Evolutionary conservation across 2,888 invertebrate species (phyloP).

Genomic region (Mythimna loreyi): DNA sequence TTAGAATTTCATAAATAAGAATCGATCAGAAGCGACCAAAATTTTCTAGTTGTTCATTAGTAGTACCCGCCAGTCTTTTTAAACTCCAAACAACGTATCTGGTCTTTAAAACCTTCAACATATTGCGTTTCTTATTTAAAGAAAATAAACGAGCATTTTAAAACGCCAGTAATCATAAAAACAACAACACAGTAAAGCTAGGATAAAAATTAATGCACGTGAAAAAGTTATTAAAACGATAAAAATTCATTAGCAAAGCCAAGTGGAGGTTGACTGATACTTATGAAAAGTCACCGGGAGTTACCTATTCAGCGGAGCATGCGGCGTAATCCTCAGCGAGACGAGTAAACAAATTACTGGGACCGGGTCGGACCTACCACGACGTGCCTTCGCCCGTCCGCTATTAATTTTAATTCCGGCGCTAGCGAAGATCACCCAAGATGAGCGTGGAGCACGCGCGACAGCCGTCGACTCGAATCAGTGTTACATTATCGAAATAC

Average conservation of each 20-base stretch:
- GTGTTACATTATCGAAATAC: constrained; percentile 58
- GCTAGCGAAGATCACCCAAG: constrained; percentile 85
- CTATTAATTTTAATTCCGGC: constrained; percentile 90
- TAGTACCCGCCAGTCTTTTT: background rate
- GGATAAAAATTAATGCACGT: constrained; percentile 27
- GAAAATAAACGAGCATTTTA: constrained; percentile 2
- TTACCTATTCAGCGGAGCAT: constrained; percentile 88
- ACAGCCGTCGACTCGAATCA: constrained; percentile 63
- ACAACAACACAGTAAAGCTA: constrained; percentile 11
- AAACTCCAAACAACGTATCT: background rate
- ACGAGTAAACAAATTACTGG: constrained; percentile 90
- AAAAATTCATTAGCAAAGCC: constrained; percentile 62
- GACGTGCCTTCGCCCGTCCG: constrained; percentile 80
- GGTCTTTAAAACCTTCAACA: constrained; percentile 1
- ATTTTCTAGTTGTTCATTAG: background rate
- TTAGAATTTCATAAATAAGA: background rate
- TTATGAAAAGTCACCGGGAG: constrained; percentile 82
- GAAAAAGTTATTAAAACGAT: constrained; percentile 56
- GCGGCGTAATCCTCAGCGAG: constrained; percentile 88
- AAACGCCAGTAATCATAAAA: constrained; percentile 24
- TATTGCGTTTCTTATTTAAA: background rate
- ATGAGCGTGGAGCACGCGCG: constrained; percentile 85
- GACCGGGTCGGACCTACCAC: constrained; percentile 78
- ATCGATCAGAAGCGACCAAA: background rate
- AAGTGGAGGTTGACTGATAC: constrained; percentile 66